A percentile compares a stretch with the other conserved stretches of the same genome.
Evolutionary conservation across 2,797 vertebrate species (phyloP).

Genomic region (Enteromius afrohamiltoni): DNA sequence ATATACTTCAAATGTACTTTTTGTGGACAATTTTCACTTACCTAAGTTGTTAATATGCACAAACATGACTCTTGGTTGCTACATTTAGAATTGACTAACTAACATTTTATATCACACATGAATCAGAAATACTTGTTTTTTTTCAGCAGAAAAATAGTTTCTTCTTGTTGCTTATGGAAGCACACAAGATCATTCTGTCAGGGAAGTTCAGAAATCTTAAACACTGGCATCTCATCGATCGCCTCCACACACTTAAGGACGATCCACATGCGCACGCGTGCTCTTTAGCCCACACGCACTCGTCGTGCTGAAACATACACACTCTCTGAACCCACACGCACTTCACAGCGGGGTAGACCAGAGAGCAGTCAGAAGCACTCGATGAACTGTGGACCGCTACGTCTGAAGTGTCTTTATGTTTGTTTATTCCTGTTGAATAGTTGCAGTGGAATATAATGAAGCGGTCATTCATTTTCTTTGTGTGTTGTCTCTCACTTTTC

Average conservation of each 20-base stretch:
- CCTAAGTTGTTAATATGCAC: not conserved
- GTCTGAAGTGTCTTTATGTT: slow-evolving; percentile 53
- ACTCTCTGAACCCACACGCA: slow-evolving; percentile 43
- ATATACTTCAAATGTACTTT: not conserved
- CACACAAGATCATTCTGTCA: slow-evolving; percentile 2
- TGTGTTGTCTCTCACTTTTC: slow-evolving; percentile 30
- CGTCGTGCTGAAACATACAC: slow-evolving; percentile 18
- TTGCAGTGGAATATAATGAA: slow-evolving; percentile 13
- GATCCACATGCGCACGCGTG: slow-evolving; percentile 29
- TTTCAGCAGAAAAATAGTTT: not conserved
- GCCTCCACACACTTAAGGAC: slow-evolving; percentile 31
- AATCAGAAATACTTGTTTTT: slow-evolving; percentile 7
- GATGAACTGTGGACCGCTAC: slow-evolving; percentile 4
- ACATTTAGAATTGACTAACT: not conserved
- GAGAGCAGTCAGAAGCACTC: slow-evolving; percentile 42
- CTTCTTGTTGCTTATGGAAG: not conserved
- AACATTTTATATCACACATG: not conserved
- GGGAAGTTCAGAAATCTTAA: slow-evolving; percentile 21
- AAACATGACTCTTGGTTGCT: not conserved
- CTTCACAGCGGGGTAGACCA: slow-evolving; percentile 38
- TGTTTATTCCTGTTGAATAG: slow-evolving; percentile 27
- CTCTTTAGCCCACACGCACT: slow-evolving; percentile 54
- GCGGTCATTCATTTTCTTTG: not conserved
- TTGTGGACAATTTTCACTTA: not conserved
- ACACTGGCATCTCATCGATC: slow-evolving; percentile 13